These are phyloP conservation scores for Pogonomyrmex californicus DNA, from an alignment of 1,140 invertebrate genomes.

Conservation along the genomic window DNA sequence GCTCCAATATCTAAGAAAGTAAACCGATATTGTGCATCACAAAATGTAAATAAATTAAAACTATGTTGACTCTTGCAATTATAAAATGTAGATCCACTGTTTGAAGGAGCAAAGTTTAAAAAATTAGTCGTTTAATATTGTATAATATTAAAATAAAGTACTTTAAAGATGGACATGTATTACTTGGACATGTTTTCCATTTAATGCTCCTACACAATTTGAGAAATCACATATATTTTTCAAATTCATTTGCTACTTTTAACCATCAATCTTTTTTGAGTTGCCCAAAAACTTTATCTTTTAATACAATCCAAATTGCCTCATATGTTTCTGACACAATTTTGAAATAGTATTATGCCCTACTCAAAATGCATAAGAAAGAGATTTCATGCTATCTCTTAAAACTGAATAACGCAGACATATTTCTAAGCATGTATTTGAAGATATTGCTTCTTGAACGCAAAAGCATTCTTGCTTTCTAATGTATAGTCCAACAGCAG, in stretches of 20 bases:
- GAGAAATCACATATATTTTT: background rate
- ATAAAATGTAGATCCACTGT: slow-evolving; percentile 20
- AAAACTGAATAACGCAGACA: background rate
- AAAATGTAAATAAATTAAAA: background rate
- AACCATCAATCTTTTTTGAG: background rate
- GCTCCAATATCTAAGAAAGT: background rate
- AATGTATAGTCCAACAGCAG: background rate
- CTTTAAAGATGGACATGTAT: background rate
- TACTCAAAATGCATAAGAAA: slow-evolving; percentile 2
- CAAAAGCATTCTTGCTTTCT: background rate
- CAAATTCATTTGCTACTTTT: background rate
- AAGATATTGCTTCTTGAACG: background rate
- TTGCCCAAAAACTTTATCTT: slow-evolving; percentile 4
- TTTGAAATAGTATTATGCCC: slow-evolving; percentile 9
- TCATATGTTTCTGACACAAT: background rate
- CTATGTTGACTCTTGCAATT: background rate
- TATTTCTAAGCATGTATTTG: background rate
- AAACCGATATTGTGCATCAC: slow-evolving; percentile 8
- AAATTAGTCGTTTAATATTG: background rate
- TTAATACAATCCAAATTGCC: background rate
- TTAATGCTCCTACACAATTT: background rate
- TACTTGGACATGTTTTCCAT: background rate
- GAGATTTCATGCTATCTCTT: background rate
- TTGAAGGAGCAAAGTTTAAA: background rate
- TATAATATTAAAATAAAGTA: background rate